Conservation (phyloP, 2,888 invertebrate genomes). For the Tenthredo mesomela region DNA sequence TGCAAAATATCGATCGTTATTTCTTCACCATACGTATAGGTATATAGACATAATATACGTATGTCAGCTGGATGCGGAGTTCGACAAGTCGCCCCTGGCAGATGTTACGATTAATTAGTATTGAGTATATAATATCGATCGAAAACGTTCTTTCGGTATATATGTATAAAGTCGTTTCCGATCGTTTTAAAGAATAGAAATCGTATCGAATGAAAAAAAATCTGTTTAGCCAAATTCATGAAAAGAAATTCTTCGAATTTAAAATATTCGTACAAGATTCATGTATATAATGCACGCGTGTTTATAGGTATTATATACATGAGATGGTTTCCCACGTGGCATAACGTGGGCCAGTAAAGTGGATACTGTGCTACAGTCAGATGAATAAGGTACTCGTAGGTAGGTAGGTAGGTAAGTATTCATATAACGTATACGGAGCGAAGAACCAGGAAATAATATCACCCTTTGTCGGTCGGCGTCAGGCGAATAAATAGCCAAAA, state of each 20-base stretch:
- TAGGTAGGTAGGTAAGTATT: background rate
- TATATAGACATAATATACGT: background rate
- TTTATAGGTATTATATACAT: background rate
- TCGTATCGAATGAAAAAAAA: background rate
- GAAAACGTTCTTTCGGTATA: background rate
- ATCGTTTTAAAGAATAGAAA: background rate
- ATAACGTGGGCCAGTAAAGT: background rate
- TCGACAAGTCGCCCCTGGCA: background rate
- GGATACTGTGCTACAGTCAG: background rate
- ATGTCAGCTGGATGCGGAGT: constrained; percentile 1
- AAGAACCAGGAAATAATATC: constrained; percentile 52
- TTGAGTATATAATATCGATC: background rate
- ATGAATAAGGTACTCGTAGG: constrained; percentile 43
- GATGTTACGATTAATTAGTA: constrained; percentile 6
- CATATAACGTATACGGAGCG: constrained; percentile 50
- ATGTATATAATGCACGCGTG: background rate
- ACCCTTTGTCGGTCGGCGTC: constrained; percentile 49
- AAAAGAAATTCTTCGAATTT: background rate
- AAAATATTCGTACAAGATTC: background rate
- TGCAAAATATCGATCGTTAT: constrained; percentile 34
- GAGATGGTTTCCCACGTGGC: background rate
- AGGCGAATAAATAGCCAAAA: constrained; percentile 45
- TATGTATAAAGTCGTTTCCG: background rate
- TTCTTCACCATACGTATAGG: background rate
- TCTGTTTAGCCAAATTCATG: background rate